Evolutionary conservation across 53 echinoderm and acorn worm species (phyloP).

Genomic region (Patiria pectinifera): DNA sequence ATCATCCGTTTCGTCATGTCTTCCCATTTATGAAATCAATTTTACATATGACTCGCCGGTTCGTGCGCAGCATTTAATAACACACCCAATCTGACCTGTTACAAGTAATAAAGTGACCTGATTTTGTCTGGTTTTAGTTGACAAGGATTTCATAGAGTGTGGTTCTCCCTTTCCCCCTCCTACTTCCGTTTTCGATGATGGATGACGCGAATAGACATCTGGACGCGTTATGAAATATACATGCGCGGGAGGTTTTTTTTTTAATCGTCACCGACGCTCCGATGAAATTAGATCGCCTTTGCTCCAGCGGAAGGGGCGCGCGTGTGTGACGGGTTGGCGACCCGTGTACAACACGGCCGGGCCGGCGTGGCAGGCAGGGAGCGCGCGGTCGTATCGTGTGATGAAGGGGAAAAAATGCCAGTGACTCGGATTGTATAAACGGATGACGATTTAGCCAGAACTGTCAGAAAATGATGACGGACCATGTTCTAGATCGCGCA

Average conservation of each 20-base stretch:
- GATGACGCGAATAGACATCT: conserved; percentile 40
- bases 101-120: conserved; percentile 59
- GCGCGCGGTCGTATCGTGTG: neutral
- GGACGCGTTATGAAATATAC: conserved; percentile 66
- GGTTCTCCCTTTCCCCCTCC: neutral
- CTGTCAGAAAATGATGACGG: conserved; percentile 32
- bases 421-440: neutral
- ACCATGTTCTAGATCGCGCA: neutral
- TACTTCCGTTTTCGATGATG: conserved; percentile 56
- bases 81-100: conserved; percentile 23
- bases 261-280: neutral
- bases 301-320: conserved; percentile 2
- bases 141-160: neutral
- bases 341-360: neutral
- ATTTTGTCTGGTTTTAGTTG: neutral
- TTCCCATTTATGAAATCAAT: conserved; percentile 66
- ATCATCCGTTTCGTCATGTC: conserved; percentile 56
- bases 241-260: neutral
- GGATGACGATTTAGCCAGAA: neutral
- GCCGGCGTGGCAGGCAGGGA: neutral
- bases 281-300: conserved; percentile 41
- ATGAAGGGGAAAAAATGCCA: neutral
- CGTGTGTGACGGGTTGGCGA: conserved; percentile 17
- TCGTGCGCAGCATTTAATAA: conserved; percentile 49
- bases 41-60: conserved; percentile 57